Evolutionary conservation across 2,113 vertebrate genomes (phyloP), one percentile per base, ranked within the genome.

Genomic region (Odocoileus hemionus): DNA sequence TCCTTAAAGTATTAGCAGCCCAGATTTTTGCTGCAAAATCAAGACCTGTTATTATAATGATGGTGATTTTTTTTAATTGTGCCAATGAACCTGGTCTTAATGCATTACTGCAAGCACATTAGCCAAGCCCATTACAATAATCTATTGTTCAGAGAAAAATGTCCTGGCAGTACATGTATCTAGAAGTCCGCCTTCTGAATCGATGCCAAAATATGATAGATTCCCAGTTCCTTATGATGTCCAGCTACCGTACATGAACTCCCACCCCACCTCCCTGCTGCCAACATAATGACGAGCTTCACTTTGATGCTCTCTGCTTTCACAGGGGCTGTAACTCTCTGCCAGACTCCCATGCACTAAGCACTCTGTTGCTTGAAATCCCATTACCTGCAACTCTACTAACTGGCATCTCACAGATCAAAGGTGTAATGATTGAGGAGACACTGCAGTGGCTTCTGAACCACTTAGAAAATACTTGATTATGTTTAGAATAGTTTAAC

Each of bases 91-190:
- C 88, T 58, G 21, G 60, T 86, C 60, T 91, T 91, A 87, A 95
- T 25, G 74, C 33, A 84, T 92, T 96, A 83, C 11, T 94, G 55
- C 67, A 89, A 91, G 76, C 54, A 61, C 17, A 78, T 86, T 70
- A 86, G 91, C 87, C 90, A 97, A 96, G 58, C 26, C 70, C 58
- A 86, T 91, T 47, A 91, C 93, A 95, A 97, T 87, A 91, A 93
- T 82, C 84, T 93, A 94, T 93, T 96, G 95, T 94, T 83, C 45
- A 78, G 78, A 93, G 84, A 60, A 94, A 97, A 91, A 80, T 82
- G 86, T 61, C 60, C 96, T 95, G 94, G 97, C 54, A 95, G 61
- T n/a, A 89, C 91, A 79, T 80, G 82, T 89, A 64, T 89, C 93
- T 86, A 91, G 85, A 92, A 78, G 91, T 97, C 95, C 30, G 25